Base-by-base conservation (phyloP, 2,888 invertebrate genomes). In the Gymnocheta viridis region DNA sequence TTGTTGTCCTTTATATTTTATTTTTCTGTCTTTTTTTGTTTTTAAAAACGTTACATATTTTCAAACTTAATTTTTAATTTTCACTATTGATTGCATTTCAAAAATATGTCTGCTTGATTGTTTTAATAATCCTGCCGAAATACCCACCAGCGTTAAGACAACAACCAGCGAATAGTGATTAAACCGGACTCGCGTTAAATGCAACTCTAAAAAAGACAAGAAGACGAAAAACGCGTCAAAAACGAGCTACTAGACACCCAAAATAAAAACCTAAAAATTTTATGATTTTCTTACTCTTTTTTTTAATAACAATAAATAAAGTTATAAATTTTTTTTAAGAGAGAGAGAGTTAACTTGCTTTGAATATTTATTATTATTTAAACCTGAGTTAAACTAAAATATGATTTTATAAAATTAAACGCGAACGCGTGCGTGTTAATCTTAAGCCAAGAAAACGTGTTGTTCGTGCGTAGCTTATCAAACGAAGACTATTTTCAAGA, bases 381-480 rank as follows among this genome's bases (percentile, higher is more conserved):
- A 74, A 74, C 32, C 35, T n/a, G 51, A 32, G 51, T 67, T 73
- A 81, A 81, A 74, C 60, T 38, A 32, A 49, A 41, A 49, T 17
- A 41, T 62, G 35, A 35, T 80, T 54, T 69, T 49, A 19, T 41
- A 41, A 44, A 62, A 74, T 70, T 54, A 73, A 81, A 84, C 72
- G 60, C 76, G 44, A 66, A 72, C 66, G 76, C 62, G 62, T 81
- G 76, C 76, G 81, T 72, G 67, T 73, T 10, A 29, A 58, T 22
- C 47, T 35, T 10, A 32, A 27, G 17, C 14, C 24, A 44, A 64
- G 66, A 69, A 77, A 72, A 67, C 47, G 56, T 84, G 77, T 51
- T 84, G 84, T 70, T 84, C 84, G 84, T 84, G 84, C 84, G 81
- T 84, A 73, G 84, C 81, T 77, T 82, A 82, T 69, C 77, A 84